phyloP scores from a whole-genome alignment of 2,113 vertebrate species.

The Nothobranchius furzeri region DNA sequence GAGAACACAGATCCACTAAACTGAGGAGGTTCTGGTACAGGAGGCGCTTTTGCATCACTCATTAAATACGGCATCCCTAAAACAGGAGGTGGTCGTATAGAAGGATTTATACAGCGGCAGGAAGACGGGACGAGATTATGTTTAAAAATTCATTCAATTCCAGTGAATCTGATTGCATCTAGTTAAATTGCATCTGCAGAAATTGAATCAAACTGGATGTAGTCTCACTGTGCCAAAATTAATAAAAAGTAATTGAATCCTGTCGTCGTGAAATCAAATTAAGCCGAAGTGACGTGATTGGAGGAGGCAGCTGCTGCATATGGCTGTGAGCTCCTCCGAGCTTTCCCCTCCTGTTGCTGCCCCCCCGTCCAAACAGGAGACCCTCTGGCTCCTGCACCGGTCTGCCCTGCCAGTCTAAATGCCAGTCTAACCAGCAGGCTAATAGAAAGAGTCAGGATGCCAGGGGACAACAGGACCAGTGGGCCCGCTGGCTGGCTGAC shows the following conservation, averaged over 20 bases:
- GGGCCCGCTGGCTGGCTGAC: conserved; percentile 41
- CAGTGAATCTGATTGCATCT: conserved; percentile 65
- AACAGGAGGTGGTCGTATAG: conserved; percentile 29
- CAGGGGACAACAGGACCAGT: conserved; percentile 43
- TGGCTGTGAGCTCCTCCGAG: conserved; percentile 37
- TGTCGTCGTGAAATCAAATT: conserved; percentile 64
- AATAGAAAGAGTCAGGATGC: conserved; percentile 58
- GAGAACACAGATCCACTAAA: conserved; percentile 25
- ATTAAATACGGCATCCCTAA: conserved; percentile 28
- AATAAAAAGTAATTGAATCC: conserved; percentile 74
- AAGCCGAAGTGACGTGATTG: conserved; percentile 63
- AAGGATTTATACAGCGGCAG: conserved; percentile 30
- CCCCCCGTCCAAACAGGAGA: conserved; percentile 47
- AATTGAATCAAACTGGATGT: conserved; percentile 62
- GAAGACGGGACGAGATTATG: conserved; percentile 41
- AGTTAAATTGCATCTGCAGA: conserved; percentile 65
- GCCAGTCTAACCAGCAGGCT: conserved; percentile 64
- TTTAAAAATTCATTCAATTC: conserved; percentile 68
- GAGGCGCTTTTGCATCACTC: conserved; percentile 26
- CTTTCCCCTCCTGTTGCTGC: conserved; percentile 27
- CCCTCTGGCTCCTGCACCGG: conserved; percentile 50
- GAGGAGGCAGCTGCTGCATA: conserved; percentile 61
- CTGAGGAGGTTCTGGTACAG: conserved; percentile 19
- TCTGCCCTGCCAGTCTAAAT: conserved; percentile 63
- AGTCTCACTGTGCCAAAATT: conserved; percentile 71